phyloP scores from a whole-genome alignment of 2,888 invertebrate genomes.

The Drosophila borealis region DNA sequence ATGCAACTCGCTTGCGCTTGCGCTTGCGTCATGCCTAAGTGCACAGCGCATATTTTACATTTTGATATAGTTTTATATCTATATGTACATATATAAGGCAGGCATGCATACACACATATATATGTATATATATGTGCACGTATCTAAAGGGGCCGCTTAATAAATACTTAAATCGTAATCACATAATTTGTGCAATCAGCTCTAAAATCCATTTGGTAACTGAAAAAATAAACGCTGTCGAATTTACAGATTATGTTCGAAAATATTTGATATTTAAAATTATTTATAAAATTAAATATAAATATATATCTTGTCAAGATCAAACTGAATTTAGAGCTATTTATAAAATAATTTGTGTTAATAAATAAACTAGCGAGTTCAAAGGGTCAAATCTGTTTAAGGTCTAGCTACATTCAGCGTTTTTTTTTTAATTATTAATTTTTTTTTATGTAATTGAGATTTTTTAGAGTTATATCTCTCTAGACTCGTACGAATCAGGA shows the following conservation, averaged over 20 bases:
- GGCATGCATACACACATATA: background rate
- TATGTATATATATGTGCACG: background rate
- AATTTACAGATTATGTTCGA: too few relatives aligned
- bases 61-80: slow-evolving; percentile 35
- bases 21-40: slow-evolving; percentile 79
- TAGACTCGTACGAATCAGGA: too few relatives aligned
- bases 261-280: too few relatives aligned
- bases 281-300: too few relatives aligned
- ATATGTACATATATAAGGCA: background rate
- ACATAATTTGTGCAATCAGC: slow-evolving; percentile 4
- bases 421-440: too few relatives aligned
- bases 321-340: too few relatives aligned
- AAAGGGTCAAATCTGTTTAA: background rate
- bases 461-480: too few relatives aligned
- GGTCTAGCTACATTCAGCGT: background rate
- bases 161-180: slow-evolving; percentile 10
- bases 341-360: background rate
- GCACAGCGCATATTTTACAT: slow-evolving; percentile 71
- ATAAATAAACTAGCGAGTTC: background rate
- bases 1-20: slow-evolving; percentile 58
- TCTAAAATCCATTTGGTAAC: background rate
- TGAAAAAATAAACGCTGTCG: too few relatives aligned
- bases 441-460: too few relatives aligned
- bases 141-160: slow-evolving; percentile 3
- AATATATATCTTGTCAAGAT: too few relatives aligned